A percentile compares a stretch with the other conserved stretches of the same genome.
Conservation (phyloP, 2,888 invertebrate genomes). For the Sarcophaga carnaria region DNA sequence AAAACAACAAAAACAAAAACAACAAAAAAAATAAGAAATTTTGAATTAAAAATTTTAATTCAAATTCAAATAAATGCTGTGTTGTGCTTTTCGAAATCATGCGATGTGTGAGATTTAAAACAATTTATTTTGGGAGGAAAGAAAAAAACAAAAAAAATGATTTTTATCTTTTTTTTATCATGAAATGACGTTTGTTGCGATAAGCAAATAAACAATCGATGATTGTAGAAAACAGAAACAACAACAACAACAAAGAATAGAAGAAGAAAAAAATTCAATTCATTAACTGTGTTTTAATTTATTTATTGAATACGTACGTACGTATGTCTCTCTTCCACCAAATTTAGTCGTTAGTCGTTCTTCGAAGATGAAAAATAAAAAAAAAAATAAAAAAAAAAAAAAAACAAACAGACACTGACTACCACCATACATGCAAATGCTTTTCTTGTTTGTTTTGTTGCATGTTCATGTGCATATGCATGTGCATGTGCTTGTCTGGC, state of each 20-base stretch:
- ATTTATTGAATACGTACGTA: constrained; percentile 38
- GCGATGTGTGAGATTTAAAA: constrained; percentile 61
- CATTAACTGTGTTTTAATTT: constrained; percentile 67
- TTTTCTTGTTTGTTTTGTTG: constrained; percentile 44
- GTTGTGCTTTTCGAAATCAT: constrained; percentile 49
- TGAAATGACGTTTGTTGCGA: constrained; percentile 65
- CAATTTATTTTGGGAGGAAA: constrained; percentile 57
- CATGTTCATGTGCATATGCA: constrained; percentile 2
- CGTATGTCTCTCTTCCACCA: neutral
- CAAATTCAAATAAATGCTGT: constrained; percentile 40
- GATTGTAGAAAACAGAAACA: constrained; percentile 29
- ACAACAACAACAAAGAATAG: constrained; percentile 6
- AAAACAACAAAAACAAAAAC: constrained; percentile 14
- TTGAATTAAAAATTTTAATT: neutral
- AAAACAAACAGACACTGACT: too few species aligned
- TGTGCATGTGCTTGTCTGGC: constrained; percentile 49
- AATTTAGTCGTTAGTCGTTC: constrained; percentile 44
- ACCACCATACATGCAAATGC: constrained; percentile 59
- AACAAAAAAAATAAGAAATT: too few species aligned
- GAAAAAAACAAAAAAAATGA: neutral
- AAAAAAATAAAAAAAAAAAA: neutral
- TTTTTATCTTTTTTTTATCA: constrained; percentile 65
- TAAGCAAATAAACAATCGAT: constrained; percentile 66
- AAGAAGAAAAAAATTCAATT: constrained; percentile 52
- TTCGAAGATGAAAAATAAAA: constrained; percentile 49